phyloP scores from a whole-genome alignment of 92 coral and sea anemone genomes.

The Montipora capitata region DNA sequence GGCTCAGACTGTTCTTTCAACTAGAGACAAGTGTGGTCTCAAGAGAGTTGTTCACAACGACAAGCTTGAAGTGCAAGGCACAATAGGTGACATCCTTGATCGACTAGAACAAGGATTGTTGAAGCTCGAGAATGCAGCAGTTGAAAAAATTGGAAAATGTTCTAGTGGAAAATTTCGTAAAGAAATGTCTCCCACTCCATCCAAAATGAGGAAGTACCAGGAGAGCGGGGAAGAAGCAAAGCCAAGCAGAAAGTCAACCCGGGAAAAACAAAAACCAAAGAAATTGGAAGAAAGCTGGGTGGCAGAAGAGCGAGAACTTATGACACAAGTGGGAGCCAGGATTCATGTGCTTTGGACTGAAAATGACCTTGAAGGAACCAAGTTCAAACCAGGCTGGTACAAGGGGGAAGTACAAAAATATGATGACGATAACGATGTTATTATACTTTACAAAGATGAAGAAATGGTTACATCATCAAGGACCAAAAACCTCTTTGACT shows the following conservation, averaged over 20 bases:
- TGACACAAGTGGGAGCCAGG: constrained; percentile 15
- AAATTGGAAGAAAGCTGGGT: constrained; percentile 12
- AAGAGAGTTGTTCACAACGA: constrained; percentile 13
- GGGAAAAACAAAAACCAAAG: constrained; percentile 15
- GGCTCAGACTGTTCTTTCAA: constrained; percentile 31
- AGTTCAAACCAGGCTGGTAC: constrained; percentile 41
- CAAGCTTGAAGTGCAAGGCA: constrained; percentile 21
- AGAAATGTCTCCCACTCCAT: not conserved
- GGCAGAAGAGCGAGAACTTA: not conserved
- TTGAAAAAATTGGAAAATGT: constrained; percentile 22
- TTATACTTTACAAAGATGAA: constrained; percentile 17
- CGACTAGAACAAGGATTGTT: constrained; percentile 15
- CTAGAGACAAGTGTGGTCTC: constrained; percentile 48
- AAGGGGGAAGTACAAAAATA: constrained; percentile 41
- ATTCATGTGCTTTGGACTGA: constrained; percentile 26
- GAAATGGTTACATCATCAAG: constrained; percentile 5
- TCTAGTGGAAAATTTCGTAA: not conserved
- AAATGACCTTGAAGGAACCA: constrained; percentile 31
- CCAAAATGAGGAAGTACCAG: constrained; percentile 10
- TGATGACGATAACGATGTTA: constrained; percentile 22
- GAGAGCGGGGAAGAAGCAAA: not conserved
- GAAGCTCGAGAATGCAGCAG: constrained; percentile 34
- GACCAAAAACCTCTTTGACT: constrained; percentile 24
- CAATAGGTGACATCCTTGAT: constrained; percentile 8
- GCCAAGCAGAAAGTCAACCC: constrained; percentile 17